These are phyloP conservation scores for Eira barbara DNA, from an alignment of 2,113 vertebrate species.

Conservation along the genomic window DNA sequence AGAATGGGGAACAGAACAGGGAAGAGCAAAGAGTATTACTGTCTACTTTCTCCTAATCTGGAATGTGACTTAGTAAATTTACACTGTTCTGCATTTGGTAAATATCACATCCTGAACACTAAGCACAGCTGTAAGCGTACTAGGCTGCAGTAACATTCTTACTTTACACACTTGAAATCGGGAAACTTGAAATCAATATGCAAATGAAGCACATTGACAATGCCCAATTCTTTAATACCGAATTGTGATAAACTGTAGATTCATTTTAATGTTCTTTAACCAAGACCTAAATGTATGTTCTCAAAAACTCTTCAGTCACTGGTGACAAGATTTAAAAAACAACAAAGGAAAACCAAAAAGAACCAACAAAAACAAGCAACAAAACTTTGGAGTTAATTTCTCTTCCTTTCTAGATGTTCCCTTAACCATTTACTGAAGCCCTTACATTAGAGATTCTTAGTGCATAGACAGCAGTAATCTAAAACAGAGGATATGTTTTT, in stretches of 20 bases:
- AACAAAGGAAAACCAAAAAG: background rate
- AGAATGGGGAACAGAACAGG: background rate
- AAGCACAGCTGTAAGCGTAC: background rate
- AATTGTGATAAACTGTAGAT: conserved; percentile 7
- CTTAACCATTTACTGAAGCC: background rate
- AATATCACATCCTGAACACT: conserved; percentile 32
- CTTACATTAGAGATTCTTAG: background rate
- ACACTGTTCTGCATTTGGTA: conserved; percentile 4
- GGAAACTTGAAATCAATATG: conserved; percentile 29
- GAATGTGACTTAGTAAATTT: conserved; percentile 44
- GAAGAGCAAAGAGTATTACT: background rate
- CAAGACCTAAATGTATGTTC: conserved; percentile 27
- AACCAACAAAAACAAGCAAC: background rate
- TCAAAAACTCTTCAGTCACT: conserved; percentile 13
- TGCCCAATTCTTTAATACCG: background rate
- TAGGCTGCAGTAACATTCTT: background rate
- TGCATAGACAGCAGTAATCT: background rate
- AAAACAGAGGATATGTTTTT: background rate
- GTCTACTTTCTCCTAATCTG: conserved; percentile 24
- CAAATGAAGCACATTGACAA: conserved; percentile 26
- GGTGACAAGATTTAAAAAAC: conserved; percentile 1
- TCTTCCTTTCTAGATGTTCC: conserved; percentile 27
- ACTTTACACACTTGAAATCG: conserved; percentile 24
- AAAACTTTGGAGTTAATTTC: background rate
- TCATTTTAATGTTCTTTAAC: conserved; percentile 38